Evolutionary conservation across 2,797 vertebrate genomes (phyloP).

Genomic region (Enteromius afrohamiltoni): DNA sequence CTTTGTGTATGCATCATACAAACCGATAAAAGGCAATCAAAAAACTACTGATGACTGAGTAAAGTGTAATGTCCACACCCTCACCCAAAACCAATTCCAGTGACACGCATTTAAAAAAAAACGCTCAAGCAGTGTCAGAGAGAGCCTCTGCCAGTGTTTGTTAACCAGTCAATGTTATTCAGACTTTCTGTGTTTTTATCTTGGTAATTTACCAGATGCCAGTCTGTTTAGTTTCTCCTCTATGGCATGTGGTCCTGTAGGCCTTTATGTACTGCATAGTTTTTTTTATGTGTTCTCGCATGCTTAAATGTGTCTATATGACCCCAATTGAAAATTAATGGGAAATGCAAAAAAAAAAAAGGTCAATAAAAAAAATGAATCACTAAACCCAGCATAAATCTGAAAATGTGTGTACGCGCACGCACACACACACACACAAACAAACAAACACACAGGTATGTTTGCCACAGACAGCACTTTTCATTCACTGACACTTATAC

Average conservation of each 20-base stretch:
- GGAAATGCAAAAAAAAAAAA: too few relatives aligned
- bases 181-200: slow-evolving; percentile 1
- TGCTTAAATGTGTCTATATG: slow-evolving; percentile 30
- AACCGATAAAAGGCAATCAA: neutral
- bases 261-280: slow-evolving; percentile 2
- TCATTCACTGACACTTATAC: too few relatives aligned
- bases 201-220: slow-evolving; percentile 35
- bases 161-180: neutral
- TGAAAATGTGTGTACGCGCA: too few relatives aligned
- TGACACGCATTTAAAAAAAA: neutral
- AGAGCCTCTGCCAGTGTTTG: neutral
- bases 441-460: too few relatives aligned
- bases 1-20: slow-evolving; percentile 1
- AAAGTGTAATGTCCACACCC: slow-evolving; percentile 5
- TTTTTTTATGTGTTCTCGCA: slow-evolving; percentile 25
- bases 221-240: slow-evolving; percentile 35
- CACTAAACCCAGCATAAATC: too few relatives aligned
- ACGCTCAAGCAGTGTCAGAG: neutral
- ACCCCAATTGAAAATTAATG: too few relatives aligned
- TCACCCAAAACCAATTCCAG: neutral
- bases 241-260: slow-evolving; percentile 5
- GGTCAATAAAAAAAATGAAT: too few relatives aligned
- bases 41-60: neutral
- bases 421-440: too few relatives aligned
- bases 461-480: too few relatives aligned